Percentiles rank a stretch among this genome's conserved stretches.
phyloP scores from a whole-genome alignment of 2,113 vertebrate species.

The Cygnus atratus region DNA sequence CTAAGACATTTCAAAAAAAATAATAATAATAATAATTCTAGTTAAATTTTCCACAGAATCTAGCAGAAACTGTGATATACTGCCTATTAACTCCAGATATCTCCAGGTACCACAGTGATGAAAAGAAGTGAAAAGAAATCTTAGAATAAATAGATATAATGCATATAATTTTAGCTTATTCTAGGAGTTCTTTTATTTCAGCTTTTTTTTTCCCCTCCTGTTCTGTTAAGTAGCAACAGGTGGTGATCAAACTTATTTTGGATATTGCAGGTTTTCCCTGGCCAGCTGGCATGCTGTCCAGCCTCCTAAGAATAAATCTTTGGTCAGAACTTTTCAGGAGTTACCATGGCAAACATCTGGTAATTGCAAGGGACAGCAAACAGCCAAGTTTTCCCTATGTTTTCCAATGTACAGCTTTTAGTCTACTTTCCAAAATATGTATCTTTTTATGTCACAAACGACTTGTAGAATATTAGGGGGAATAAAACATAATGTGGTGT shows the following conservation, averaged over 20 bases:
- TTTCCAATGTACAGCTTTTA: conserved; percentile 7
- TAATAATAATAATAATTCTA: background rate
- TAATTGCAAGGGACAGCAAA: conserved; percentile 26
- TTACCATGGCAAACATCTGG: conserved; percentile 59
- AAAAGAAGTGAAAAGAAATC: background rate
- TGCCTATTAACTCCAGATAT: background rate
- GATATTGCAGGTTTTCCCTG: background rate
- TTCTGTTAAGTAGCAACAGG: conserved; percentile 17
- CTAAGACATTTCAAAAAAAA: background rate
- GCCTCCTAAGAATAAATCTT: conserved; percentile 7
- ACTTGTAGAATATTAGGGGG: background rate
- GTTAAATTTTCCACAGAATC: background rate
- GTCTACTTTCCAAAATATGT: background rate
- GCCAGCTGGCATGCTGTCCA: conserved; percentile 32
- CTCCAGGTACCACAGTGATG: background rate
- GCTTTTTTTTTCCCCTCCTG: accelerated
- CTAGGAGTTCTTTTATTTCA: background rate
- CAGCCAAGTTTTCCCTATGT: conserved; percentile 14
- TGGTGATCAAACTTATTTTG: conserved; percentile 27
- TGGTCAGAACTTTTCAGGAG: conserved; percentile 15
- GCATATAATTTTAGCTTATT: background rate
- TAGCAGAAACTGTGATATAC: background rate
- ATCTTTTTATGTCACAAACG: background rate
- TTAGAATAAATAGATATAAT: background rate
- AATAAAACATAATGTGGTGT: background rate